Conservation (phyloP, 1,140 invertebrate genomes). For the Diprion similis region DNA sequence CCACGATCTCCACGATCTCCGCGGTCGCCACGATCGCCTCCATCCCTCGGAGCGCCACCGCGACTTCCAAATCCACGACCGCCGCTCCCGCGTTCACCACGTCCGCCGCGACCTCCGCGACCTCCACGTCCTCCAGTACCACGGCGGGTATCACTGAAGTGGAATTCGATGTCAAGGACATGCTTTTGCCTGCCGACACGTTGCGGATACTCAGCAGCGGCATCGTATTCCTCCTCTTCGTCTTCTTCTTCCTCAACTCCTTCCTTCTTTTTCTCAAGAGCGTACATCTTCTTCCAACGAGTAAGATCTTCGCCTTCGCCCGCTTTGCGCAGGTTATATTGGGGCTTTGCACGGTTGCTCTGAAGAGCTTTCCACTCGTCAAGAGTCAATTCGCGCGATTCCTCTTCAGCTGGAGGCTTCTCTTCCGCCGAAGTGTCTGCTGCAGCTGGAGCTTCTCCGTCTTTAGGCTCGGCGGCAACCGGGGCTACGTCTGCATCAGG, state of each 20-base stretch:
- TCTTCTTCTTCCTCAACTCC: slow-evolving; percentile 72
- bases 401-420: slow-evolving; percentile 71
- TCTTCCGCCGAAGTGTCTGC: slow-evolving; percentile 50
- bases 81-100: slow-evolving; percentile 52
- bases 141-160: slow-evolving; percentile 83
- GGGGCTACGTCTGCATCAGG: slow-evolving; percentile 44
- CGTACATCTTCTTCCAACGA: slow-evolving; percentile 93
- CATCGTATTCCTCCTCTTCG: slow-evolving; percentile 77
- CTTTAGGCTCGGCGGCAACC: slow-evolving; percentile 46
- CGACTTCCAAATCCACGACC: slow-evolving; percentile 53
- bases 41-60: slow-evolving; percentile 40
- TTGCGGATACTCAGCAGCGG: slow-evolving; percentile 79
- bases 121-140: slow-evolving; percentile 69
- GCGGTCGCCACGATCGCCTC: slow-evolving; percentile 41
- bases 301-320: slow-evolving; percentile 90
- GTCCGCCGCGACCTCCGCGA: slow-evolving; percentile 61
- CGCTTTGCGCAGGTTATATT: slow-evolving; percentile 89
- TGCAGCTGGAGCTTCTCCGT: slow-evolving; percentile 56
- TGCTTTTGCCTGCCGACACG: slow-evolving; percentile 87
- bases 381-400: slow-evolving; percentile 81
- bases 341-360: slow-evolving; percentile 76
- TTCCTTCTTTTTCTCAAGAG: slow-evolving; percentile 81
- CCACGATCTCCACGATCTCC: slow-evolving; percentile 45
- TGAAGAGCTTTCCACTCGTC: slow-evolving; percentile 90
- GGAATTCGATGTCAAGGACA: slow-evolving; percentile 87